Evolutionary conservation across 2,113 vertebrate genomes (phyloP), one percentile per base, ranked within the genome.

Genomic region (Grantiella picta): DNA sequence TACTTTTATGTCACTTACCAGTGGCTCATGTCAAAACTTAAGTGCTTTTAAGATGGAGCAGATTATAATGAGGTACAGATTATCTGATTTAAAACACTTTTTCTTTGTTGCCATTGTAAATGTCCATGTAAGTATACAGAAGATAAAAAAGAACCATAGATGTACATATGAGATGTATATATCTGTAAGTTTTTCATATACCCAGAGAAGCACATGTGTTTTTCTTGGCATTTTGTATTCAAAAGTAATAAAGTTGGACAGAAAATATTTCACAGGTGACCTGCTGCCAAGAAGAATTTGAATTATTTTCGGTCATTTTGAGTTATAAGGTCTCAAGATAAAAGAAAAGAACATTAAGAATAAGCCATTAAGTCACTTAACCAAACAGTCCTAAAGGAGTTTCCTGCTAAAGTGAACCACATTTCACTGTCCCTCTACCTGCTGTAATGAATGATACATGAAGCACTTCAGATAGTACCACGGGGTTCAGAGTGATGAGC

Each of bases 281-380:
- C 89, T 91, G 25, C 94, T 96, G 94, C 93, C 95, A 96, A 93
- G 79, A 95, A 87, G 54, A 77, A 93, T 96, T 94, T 96, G 75
- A 89, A 94, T 95, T 97, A 94, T 92, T 94, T 97, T 96, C 85
- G 91, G 94, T 95, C 79, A 96, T 94, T 95, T 96, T 93, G 78
- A 92, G 75, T 91, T 95, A 96, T 93, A 70, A 95, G 84, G 93
- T 94, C 96, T 97, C 94, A 94, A 92, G 94, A 94, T 81, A 95
- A 95, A 97, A 96, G 92, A 96, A 92, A 85, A 90, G 76, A 96
- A 95, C 95, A 96, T 96, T 97, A 96, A 91, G 94, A 95, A 97
- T 97, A 96, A 96, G 89, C 96, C 95, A 97, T 97, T 97, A 97
- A 97, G 93, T 97, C 93, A 96, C 95, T 96, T 97, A 97, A 94